Base-by-base conservation (phyloP, 2,888 invertebrate species). In the Calliphora vomitoria region DNA sequence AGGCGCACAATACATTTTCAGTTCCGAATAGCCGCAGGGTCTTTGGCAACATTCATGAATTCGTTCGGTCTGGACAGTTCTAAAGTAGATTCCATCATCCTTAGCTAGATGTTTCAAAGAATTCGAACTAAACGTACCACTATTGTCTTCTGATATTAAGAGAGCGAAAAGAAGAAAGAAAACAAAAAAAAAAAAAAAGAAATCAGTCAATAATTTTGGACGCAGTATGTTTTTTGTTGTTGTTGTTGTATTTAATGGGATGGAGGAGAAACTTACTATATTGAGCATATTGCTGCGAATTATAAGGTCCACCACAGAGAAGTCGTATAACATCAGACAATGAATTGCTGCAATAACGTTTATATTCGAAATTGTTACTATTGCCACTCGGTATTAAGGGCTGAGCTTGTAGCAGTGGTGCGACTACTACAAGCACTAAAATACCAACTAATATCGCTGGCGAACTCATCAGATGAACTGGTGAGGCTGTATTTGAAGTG, bases 281-380 rank as follows among this genome's bases (percentile, higher is more conserved):
- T 82, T 87, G 87, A 68, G 74, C 85, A 58, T 88, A 88, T 83
- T 88, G 88, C 18, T 88, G 88, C 8, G 90, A 89, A 85, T 88
- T 89, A 81, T 82, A 89, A 82, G 82, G 89, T 25, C 89, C 89
- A 60, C 90, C 90, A 76, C 90, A 90, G 53, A 90, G 88, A 10
- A 89, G 66, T 62, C 88, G 84, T 66, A 90, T 80, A 31, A 89
- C 87, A 55, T 90, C 90, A 20, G 89, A 76, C 71, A 90, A 80
- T 6, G 89, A 88, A 72, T 74, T 86, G 62, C 90, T 90, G 88
- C 90, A 90, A 76, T 90, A 90, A 55, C 89, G 89, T 82, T 89
- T 90, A 35, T 89, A 88, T 83, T 89, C 89, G 58, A 89, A 82
- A 83, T 86, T 86, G 31, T 58, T 47, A 60, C 76, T 84, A 85